Evolutionary conservation across 2,888 invertebrate species (phyloP), one percentile per base, ranked within the genome.

Genomic region (Ectemnius continuus): DNA sequence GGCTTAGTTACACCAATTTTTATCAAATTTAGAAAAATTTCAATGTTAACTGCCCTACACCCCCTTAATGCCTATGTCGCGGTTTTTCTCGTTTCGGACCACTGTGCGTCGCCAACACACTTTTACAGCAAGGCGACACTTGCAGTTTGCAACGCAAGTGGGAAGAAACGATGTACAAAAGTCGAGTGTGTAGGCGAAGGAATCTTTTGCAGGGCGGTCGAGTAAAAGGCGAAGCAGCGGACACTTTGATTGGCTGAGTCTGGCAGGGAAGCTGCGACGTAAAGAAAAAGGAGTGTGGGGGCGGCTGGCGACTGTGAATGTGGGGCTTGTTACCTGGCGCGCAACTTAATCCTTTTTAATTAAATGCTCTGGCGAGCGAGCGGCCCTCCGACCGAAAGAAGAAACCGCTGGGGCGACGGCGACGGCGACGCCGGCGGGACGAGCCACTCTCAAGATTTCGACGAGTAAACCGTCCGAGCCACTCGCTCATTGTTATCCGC

Each of bases 341-440:
- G 78, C 36, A 36, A 80, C 82, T 88, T 89, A 87, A 88, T 89
- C 87, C 86, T 84, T 85, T 86, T 85, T 87, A 88, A 89, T 89
- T 88, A 89, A 89, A 86, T 85, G 82, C 80, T 76, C 80, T 77
- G 72, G 78, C 82, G 81, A 86, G 85, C 78, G 79, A 79, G 80
- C 70, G 60, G 59, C 36, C 65, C 62, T 70, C 23, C 47, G 68
- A 61, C 36, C 45, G 60, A 48, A 69, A 69, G 56, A 61, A 67
- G 56, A 61, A 23, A 47, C 57, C 45, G 16, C 23, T 23, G 2
- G 23, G 23, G 23, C 23, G 23, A 3, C 23, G 23, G 3, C 23
- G 3, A 3, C 23, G 3, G 46, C n/a, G 47, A 14, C 8, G 36
- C 0, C 1, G 8, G 36, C 36, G 11, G 36, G 69, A 67, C 28